Base-by-base conservation (phyloP, 2,888 invertebrate species). In the Drosophila stalkeri region DNA sequence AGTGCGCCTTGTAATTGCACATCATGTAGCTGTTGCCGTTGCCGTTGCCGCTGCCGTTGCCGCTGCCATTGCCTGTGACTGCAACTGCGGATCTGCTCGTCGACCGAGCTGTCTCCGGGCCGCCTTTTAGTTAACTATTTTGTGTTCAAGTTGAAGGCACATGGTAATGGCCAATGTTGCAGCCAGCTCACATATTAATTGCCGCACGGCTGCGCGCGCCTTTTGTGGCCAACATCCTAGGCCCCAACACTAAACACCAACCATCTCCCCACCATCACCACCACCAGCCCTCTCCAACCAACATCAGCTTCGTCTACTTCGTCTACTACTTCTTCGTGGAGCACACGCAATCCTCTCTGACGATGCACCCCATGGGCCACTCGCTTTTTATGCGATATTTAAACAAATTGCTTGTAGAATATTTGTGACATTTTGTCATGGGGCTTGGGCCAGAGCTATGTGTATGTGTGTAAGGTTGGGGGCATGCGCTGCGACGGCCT, bases 81-180 rank as follows among this genome's bases (percentile, higher is more conserved):
- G 63, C 31, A 67, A 66, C 78, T 64, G 51, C 61, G 66, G 44
- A 71, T 73, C 79, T 63, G 64, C 52, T 18, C 39, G 39, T 18
- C 64, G 75, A 52, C 55, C 74, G 49, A 72, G 70, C 75, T 6
- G 27, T 27, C 27, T 5, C 27, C 37, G 16, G 16, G 37, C 37
- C 72, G 86, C 86, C 90, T 89, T 90, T 90, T 89, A 90, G 90
- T 86, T 89, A 90, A 89, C 90, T 89, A 87, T 87, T 90, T 90
- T 89, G 87, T 87, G 86, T 87, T 87, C 89, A 87, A 87, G 85
- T 86, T 86, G 86, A 87, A 87, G 86, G 86, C 86, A 90, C 86
- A 87, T 87, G 86, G 89, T 87, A 87, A 87, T 87, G 88, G 86
- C 87, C 85, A 90, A 90, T 90, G 85, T 86, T 90, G 84, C 90